phyloP scores from a whole-genome alignment of 37 sponge, comb jelly and placozoan genomes.

The Diacarnus erythraeanus region DNA sequence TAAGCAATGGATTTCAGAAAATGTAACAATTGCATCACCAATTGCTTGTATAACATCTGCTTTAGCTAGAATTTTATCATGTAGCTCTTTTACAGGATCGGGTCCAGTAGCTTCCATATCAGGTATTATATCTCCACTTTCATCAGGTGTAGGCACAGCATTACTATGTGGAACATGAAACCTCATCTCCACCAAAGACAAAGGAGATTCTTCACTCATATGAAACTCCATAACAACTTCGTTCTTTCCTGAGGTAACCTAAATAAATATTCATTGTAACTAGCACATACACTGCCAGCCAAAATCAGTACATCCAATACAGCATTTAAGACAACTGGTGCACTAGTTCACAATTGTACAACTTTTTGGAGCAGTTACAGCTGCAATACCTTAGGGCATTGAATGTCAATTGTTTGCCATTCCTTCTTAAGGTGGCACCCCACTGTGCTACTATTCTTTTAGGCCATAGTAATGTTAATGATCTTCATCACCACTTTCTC shows the following conservation, averaged over 20 bases:
- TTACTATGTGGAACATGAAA: conserved; percentile 84
- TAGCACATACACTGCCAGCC: too few species aligned
- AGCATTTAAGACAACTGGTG: too few species aligned
- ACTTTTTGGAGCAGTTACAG: too few species aligned
- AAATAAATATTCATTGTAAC: neutral
- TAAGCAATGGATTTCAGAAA: conserved; percentile 78
- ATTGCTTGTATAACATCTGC: conserved; percentile 94
- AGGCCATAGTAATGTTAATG: too few species aligned
- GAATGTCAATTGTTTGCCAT: too few species aligned
- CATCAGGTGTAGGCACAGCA: conserved; percentile 39
- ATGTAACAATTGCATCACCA: conserved; percentile 93
- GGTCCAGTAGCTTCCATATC: conserved; percentile 4
- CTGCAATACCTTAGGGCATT: too few species aligned
- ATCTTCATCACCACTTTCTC: too few species aligned
- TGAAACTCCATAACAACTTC: conserved; percentile 98
- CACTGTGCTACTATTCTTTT: too few species aligned
- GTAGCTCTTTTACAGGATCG: conserved; percentile 59
- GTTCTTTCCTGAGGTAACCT: conserved; percentile 91
- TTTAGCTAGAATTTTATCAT: conserved; percentile 76
- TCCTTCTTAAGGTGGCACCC: too few species aligned
- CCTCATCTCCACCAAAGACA: conserved; percentile 95
- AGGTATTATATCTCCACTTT: neutral
- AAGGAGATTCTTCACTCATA: conserved; percentile 82
- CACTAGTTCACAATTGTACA: too few species aligned
- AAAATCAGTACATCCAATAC: too few species aligned